Evolutionary conservation across 2,113 vertebrate genomes (phyloP).

Genomic region (Aspiorhynchus laticeps): DNA sequence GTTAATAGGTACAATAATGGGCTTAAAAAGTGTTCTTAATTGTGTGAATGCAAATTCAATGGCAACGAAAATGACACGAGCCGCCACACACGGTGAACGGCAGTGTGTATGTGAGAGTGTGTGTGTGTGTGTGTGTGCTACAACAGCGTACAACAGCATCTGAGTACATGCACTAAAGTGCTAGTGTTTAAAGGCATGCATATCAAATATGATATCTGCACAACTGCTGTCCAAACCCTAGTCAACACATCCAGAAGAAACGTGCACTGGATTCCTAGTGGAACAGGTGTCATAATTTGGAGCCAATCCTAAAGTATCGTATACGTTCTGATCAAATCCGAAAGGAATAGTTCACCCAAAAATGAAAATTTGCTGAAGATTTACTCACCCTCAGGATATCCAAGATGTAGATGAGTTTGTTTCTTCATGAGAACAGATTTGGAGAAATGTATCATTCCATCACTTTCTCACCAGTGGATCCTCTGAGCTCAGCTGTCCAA

Average conservation of each 20-base stretch:
- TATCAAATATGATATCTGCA: conserved; percentile 79
- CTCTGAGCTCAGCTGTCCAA: too few species aligned
- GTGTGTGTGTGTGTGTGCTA: conserved; percentile 3
- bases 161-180: conserved; percentile 94
- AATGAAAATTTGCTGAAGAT: not conserved
- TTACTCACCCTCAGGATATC: not conserved
- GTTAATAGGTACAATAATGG: conserved; percentile 81
- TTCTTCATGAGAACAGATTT: not conserved
- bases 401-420: not conserved
- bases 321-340: not conserved
- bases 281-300: not conserved
- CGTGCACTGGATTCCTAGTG: not conserved
- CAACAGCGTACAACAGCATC: conserved; percentile 77
- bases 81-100: conserved; percentile 53
- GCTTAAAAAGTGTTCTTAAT: conserved; percentile 81
- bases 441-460: not conserved
- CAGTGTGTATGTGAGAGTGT: not conserved
- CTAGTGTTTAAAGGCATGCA: conserved; percentile 89
- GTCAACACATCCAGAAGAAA: not conserved
- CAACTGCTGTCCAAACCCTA: conserved; percentile 69
- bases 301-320: not conserved
- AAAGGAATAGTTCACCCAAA: not conserved
- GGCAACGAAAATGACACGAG: conserved; percentile 76
- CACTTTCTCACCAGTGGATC: too few species aligned
- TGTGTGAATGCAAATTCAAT: conserved; percentile 79